Evolutionary conservation across 2,797 vertebrate genomes (phyloP).

Genomic region (Poecilia wingei): DNA sequence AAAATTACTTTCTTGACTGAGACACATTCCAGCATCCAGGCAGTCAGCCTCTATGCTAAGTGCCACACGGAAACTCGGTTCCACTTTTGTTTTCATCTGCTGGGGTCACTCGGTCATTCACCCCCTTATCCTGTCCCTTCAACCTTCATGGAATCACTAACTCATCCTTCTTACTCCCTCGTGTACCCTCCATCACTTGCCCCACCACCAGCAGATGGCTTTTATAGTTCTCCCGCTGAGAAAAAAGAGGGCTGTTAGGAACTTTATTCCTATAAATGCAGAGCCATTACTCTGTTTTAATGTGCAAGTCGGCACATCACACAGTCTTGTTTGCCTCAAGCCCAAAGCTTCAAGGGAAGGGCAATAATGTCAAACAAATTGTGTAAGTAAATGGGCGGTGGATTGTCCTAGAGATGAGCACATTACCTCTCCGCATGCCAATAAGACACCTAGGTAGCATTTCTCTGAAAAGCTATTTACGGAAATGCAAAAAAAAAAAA

Average conservation of each 20-base stretch:
- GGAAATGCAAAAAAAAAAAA: slow-evolving; percentile 72
- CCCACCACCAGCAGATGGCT: slow-evolving; percentile 66
- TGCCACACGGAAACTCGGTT: slow-evolving; percentile 23
- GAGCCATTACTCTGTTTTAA: slow-evolving; percentile 74
- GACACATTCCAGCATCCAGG: slow-evolving; percentile 19
- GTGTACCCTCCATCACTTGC: slow-evolving; percentile 16
- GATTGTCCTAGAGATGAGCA: slow-evolving; percentile 59
- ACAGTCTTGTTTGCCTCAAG: slow-evolving; percentile 65
- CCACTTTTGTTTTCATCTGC: slow-evolving; percentile 22
- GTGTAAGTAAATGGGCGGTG: slow-evolving; percentile 68
- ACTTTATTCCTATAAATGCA: slow-evolving; percentile 74
- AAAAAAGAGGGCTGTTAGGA: slow-evolving; percentile 68
- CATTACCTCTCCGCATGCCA: slow-evolving; percentile 70
- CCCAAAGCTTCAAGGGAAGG: slow-evolving; percentile 68
- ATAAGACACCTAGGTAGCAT: slow-evolving; percentile 73
- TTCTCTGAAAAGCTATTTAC: slow-evolving; percentile 73
- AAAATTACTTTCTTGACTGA: slow-evolving; percentile 43
- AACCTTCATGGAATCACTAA: slow-evolving; percentile 48
- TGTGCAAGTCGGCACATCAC: slow-evolving; percentile 68
- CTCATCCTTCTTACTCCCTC: slow-evolving; percentile 42
- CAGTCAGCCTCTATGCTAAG: slow-evolving; percentile 25
- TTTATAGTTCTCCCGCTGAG: slow-evolving; percentile 72
- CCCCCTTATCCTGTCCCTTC: slow-evolving; percentile 28
- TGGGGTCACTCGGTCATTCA: slow-evolving; percentile 39
- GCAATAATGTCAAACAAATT: slow-evolving; percentile 78